phyloP scores from a whole-genome alignment of 2,113 vertebrate species.

The Cromileptes altivelis region DNA sequence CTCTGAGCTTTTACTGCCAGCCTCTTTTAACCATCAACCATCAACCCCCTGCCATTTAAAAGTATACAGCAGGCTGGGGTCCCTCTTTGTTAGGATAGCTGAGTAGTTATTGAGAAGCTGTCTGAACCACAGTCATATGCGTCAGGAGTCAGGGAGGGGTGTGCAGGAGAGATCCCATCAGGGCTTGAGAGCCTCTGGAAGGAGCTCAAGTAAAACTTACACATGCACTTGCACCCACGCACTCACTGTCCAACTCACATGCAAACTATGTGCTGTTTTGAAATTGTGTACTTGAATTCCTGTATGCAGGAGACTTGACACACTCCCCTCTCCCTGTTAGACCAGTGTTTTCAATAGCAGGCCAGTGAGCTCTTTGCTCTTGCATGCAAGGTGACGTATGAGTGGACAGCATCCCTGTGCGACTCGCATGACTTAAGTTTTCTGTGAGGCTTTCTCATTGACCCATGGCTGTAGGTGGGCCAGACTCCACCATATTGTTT shows the following conservation, averaged over 20 bases:
- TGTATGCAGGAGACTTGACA: slow-evolving; percentile 48
- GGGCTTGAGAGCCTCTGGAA: slow-evolving; percentile 58
- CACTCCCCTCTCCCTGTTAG: slow-evolving; percentile 37
- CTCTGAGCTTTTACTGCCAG: slow-evolving; percentile 77
- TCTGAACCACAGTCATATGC: slow-evolving; percentile 62
- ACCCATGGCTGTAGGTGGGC: slow-evolving; percentile 48
- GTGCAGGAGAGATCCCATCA: slow-evolving; percentile 59
- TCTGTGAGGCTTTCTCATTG: slow-evolving; percentile 49
- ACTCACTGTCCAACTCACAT: slow-evolving; percentile 13
- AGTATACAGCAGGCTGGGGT: slow-evolving; percentile 62
- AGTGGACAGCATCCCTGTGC: slow-evolving; percentile 37
- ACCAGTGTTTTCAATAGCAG: slow-evolving; percentile 50
- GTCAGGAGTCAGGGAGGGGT: slow-evolving; percentile 56
- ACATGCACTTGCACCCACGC: slow-evolving; percentile 31
- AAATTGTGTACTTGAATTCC: slow-evolving; percentile 51
- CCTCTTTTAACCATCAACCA: slow-evolving; percentile 71
- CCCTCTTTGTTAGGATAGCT: slow-evolving; percentile 63
- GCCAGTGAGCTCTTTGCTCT: slow-evolving; percentile 48
- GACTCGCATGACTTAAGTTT: slow-evolving; percentile 44
- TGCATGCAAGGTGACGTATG: slow-evolving; percentile 66
- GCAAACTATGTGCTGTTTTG: slow-evolving; percentile 45
- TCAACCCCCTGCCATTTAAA: slow-evolving; percentile 64
- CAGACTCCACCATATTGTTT: slow-evolving; percentile 42
- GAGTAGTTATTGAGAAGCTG: slow-evolving; percentile 65
- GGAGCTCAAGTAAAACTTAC: slow-evolving; percentile 54